Evolutionary conservation across 2,888 invertebrate genomes (phyloP).

Genomic region (Meteorus colon): DNA sequence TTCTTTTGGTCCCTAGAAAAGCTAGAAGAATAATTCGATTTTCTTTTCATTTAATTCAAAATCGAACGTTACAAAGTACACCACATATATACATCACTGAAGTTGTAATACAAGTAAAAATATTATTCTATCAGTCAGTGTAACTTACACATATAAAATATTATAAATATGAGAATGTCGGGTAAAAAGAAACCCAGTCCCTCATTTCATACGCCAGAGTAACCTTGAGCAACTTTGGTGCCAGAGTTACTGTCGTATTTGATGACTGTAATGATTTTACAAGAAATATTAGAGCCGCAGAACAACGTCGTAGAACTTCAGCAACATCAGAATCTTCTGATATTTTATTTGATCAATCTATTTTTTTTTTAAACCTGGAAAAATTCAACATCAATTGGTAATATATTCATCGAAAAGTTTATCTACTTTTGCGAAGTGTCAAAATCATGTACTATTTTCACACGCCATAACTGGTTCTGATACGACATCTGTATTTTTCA

Average conservation of each 20-base stretch:
- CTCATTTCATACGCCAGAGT: too few species aligned
- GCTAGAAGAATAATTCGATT: too few species aligned
- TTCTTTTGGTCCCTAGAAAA: too few species aligned
- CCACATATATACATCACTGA: too few species aligned
- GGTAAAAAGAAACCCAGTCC: background rate
- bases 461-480: constrained; percentile 50
- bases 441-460: constrained; percentile 46
- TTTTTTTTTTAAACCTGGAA: constrained; percentile 57
- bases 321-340: constrained; percentile 17
- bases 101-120: constrained; percentile 10
- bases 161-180: constrained; percentile 7
- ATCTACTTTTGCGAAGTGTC: constrained; percentile 50
- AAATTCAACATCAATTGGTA: constrained; percentile 50
- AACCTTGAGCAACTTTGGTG: too few species aligned
- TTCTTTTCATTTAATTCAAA: too few species aligned
- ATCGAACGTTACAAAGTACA: too few species aligned
- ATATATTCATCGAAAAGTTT: constrained; percentile 57
- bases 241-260: too few species aligned
- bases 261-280: background rate
- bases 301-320: constrained; percentile 4
- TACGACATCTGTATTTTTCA: constrained; percentile 47
- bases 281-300: constrained; percentile 3
- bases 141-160: constrained; percentile 25
- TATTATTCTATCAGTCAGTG: constrained; percentile 15
- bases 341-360: constrained; percentile 28